Percentiles rank a stretch among this genome's conserved stretches.
These are phyloP conservation scores for Campaea margaritaria DNA, from an alignment of 2,888 invertebrate genomes.

Conservation along the genomic window DNA sequence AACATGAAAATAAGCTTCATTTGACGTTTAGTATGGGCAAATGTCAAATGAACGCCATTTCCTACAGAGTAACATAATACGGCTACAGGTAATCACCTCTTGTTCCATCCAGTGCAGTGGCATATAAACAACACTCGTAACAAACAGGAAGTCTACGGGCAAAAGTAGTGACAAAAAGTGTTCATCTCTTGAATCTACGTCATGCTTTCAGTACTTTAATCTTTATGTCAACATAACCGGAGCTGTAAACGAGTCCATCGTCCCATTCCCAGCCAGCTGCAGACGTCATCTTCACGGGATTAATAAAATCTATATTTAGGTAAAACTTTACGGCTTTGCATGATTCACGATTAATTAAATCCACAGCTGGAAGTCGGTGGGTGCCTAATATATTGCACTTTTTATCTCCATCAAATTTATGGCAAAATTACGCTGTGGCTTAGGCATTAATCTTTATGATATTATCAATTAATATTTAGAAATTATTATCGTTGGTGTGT, in stretches of 20 bases:
- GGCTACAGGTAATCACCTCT: too few relatives aligned
- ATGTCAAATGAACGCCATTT: too few relatives aligned
- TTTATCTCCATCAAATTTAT: constrained; percentile 15
- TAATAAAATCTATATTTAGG: constrained; percentile 26
- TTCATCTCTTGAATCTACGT: constrained; percentile 2
- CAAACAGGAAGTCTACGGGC: too few relatives aligned
- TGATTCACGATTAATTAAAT: constrained; percentile 11
- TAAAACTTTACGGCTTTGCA: constrained; percentile 4
- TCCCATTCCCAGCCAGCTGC: constrained; percentile 4
- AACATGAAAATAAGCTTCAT: too few relatives aligned
- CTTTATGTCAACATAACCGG: constrained; percentile 8
- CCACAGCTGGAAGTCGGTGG: constrained; percentile 11
- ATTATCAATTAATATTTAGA: too few relatives aligned
- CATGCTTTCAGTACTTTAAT: background rate
- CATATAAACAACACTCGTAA: too few relatives aligned
- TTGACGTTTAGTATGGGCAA: too few relatives aligned
- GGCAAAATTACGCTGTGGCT: background rate
- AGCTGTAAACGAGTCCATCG: constrained; percentile 8
- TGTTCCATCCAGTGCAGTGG: too few relatives aligned
- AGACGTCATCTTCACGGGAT: constrained; percentile 18
- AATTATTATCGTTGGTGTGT: too few relatives aligned
- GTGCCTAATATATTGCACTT: constrained; percentile 7
- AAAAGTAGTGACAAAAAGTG: too few relatives aligned
- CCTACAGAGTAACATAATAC: too few relatives aligned
- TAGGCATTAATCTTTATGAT: too few relatives aligned